Evolutionary conservation across 2,797 vertebrate species (phyloP).

Genomic region (Bradypodion pumilum): DNA sequence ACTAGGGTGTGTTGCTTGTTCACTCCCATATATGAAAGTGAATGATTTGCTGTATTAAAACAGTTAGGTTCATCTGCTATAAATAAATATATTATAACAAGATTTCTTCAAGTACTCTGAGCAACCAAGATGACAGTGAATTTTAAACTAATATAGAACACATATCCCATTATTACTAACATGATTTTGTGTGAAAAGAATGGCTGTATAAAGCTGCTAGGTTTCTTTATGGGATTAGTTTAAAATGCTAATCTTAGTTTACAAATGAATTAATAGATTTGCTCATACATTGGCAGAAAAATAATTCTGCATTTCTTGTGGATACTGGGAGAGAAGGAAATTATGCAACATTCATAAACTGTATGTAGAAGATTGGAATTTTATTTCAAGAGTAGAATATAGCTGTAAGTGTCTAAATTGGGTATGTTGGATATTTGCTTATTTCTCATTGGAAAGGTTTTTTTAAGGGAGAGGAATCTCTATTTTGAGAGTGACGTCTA

Average conservation of each 20-base stretch:
- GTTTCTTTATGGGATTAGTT: constrained; percentile 13
- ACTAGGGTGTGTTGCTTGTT: not conserved
- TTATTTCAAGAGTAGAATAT: not conserved
- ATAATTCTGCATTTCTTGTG: not conserved
- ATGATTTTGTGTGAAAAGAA: constrained; percentile 25
- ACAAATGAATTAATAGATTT: constrained; percentile 29
- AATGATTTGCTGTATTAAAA: not conserved
- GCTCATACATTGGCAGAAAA: not conserved
- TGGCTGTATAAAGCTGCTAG: not conserved
- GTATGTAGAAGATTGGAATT: not conserved
- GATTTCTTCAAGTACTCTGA: constrained; percentile 1
- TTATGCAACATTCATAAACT: not conserved
- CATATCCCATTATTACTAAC: constrained; percentile 18
- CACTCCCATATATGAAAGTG: not conserved
- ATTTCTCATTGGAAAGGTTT: not conserved
- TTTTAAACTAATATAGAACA: constrained; percentile 8
- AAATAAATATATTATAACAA: constrained; percentile 8
- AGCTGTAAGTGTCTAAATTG: not conserved
- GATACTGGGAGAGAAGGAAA: not conserved
- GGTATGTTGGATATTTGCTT: not conserved
- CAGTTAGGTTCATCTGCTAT: not conserved
- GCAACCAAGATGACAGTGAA: constrained; percentile 1
- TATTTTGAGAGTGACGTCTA: no score
- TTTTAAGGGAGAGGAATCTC: not conserved
- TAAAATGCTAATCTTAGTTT: constrained; percentile 18